Evolutionary conservation across 2,113 vertebrate species (phyloP), one percentile per base, ranked within the genome.

Genomic region (Xenopus borealis): DNA sequence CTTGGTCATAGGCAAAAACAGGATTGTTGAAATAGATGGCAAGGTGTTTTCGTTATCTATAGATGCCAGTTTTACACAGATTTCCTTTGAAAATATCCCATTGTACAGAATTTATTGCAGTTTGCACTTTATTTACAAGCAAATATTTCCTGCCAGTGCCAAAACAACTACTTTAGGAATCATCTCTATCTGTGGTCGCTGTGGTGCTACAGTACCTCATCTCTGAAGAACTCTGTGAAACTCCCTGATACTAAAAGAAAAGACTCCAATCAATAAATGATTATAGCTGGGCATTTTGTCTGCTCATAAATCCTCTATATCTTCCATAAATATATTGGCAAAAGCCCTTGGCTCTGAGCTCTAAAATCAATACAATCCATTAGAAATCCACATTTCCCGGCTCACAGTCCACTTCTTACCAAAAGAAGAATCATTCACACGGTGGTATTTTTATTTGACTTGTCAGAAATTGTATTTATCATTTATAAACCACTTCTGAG

Each of bases 321-420:
- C 72, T 61, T 69, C 72, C 57, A 75, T 53, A 75, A 69, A 75
- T 47, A 59, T 75, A 75, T 75, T 23, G 72, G 59, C 67, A 75
- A 75, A 30, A 13, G 66, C 72, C 58, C 68, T 44, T 23, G 72
- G 72, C 72, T 52, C 17, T 2, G 30, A 62, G 72, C 30, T 66
- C 65, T 75, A 13, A 52, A 75, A 75, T 75, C 72, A 62, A 75
- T 75, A 59, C 65, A 75, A 69, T 75, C 72, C 72, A 75, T 75
- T 69, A 75, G 66, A 75, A 66, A 75, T 75, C 72, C 19, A 44
- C 57, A 58, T 62, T 62, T 66, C 20, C 66, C 50, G 27, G 44
- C 58, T 69, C 72, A 53, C 72, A 62, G 65, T 62, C 61, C 72
- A 75, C 62, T 62, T 62, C 40, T 69, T 44, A 69, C 68, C 57